phyloP scores from a whole-genome alignment of 2,888 invertebrate genomes.

The Cantharis nigra region DNA sequence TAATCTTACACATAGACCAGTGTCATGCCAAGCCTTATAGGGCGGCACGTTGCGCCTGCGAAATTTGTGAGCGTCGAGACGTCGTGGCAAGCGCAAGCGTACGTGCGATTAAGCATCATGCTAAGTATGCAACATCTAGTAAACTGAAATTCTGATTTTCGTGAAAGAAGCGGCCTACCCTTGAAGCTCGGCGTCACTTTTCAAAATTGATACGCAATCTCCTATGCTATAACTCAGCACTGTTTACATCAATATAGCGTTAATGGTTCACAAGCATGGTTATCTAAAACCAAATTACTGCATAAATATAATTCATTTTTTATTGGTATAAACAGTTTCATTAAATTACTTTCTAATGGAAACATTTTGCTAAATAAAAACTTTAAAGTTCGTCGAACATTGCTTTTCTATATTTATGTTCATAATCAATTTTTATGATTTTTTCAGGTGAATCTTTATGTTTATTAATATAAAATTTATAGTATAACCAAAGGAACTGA shows the following conservation, averaged over 20 bases:
- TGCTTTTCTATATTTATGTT: background rate
- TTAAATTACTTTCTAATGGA: background rate
- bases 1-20: conserved; percentile 56
- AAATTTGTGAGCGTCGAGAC: conserved; percentile 43
- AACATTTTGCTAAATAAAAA: background rate
- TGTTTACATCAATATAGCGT: conserved; percentile 40
- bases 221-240: conserved; percentile 35
- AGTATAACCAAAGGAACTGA: background rate
- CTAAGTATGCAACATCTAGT: conserved; percentile 9
- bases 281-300: conserved; percentile 26
- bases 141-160: conserved; percentile 11
- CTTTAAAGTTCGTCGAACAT: background rate
- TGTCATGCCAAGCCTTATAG: conserved; percentile 57
- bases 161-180: conserved; percentile 6
- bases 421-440: background rate
- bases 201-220: conserved; percentile 14
- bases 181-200: conserved; percentile 9
- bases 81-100: conserved; percentile 35
- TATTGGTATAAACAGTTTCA: background rate
- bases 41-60: conserved; percentile 53
- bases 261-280: conserved; percentile 38
- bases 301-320: conserved; percentile 18
- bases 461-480: background rate
- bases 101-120: conserved; percentile 18
- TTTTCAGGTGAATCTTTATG: background rate